Percentiles rank a stretch among this genome's conserved stretches.
Evolutionary conservation across 1,140 invertebrate species (phyloP).

Genomic region (Zaprionus inermis): DNA sequence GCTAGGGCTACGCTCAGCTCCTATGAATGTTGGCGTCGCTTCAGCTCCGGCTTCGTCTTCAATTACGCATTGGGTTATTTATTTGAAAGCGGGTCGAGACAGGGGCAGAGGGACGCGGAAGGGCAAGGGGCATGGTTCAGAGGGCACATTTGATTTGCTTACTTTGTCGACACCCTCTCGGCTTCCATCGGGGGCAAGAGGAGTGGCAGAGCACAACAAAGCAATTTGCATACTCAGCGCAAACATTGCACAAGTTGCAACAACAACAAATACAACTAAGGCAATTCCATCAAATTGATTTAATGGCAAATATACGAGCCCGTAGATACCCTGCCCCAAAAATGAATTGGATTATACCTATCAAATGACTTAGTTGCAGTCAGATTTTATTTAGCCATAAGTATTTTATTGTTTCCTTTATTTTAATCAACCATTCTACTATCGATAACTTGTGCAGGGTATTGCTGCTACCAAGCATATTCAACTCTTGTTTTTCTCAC

Average conservation of each 20-base stretch:
- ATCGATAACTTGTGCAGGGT: neutral
- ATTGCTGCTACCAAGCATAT: neutral
- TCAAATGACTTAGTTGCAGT: no score
- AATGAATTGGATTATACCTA: no score
- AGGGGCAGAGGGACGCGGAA: neutral
- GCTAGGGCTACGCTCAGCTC: no score
- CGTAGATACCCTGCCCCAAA: constrained; percentile 8
- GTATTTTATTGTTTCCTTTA: neutral
- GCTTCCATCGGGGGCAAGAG: constrained; percentile 3
- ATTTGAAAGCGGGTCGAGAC: constrained; percentile 36
- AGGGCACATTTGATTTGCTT: constrained; percentile 60
- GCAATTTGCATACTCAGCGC: constrained; percentile 63
- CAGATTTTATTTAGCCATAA: no score
- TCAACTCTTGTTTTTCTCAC: neutral
- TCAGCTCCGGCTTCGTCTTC: neutral
- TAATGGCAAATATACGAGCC: neutral
- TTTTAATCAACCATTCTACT: neutral
- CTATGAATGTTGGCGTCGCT: no score
- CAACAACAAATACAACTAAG: neutral
- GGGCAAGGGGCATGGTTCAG: neutral
- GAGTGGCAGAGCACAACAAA: constrained; percentile 24
- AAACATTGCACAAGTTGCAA: constrained; percentile 51
- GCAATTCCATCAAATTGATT: constrained; percentile 2
- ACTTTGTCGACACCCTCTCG: constrained; percentile 9
- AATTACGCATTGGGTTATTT: constrained; percentile 47